These are phyloP conservation scores for Recurvirostra avosetta DNA, from an alignment of 2,113 vertebrate species.

Conservation along the genomic window DNA sequence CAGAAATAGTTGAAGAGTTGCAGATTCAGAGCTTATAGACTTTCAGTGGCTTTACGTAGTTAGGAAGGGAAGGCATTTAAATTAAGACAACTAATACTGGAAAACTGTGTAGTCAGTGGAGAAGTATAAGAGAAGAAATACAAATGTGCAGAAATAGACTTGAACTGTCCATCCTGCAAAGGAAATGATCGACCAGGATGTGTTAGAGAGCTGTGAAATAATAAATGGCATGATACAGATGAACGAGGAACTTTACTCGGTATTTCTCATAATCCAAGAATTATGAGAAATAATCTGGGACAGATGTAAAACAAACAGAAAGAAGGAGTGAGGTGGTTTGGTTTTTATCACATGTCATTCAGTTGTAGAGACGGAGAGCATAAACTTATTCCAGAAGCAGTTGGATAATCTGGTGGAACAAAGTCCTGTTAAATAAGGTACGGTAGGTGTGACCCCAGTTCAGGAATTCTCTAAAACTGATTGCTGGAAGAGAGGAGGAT, in stretches of 20 bases:
- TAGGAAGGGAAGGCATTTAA: background rate
- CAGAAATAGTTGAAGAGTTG: background rate
- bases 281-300: background rate
- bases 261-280: background rate
- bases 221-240: background rate
- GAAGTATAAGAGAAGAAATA: background rate
- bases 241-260: background rate
- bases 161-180: background rate
- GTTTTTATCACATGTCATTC: background rate
- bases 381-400: background rate
- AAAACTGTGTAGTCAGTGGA: background rate
- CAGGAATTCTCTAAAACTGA: background rate
- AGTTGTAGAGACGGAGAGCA: rapidly evolving
- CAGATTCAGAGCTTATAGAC: background rate
- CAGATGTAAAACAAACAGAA: background rate
- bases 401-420: background rate
- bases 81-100: background rate
- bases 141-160: background rate
- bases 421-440: background rate
- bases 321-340: background rate
- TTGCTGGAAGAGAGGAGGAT: background rate
- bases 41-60: background rate
- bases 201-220: background rate
- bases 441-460: background rate
- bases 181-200: background rate